These are phyloP conservation scores for Larimichthys polyactis DNA, from an alignment of 2,113 vertebrate species.

Conservation along the genomic window DNA sequence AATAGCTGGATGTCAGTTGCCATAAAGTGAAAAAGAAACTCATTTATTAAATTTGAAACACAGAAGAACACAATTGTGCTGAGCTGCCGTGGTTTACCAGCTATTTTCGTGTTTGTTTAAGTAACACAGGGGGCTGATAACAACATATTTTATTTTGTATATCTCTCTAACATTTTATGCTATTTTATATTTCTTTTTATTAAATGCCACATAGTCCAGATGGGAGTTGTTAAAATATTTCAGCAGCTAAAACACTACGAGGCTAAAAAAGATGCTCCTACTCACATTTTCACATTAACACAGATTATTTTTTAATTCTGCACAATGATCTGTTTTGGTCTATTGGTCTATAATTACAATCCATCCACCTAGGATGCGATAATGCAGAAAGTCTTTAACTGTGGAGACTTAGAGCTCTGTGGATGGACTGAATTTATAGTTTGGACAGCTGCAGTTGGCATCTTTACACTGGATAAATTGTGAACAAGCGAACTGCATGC, in stretches of 20 bases:
- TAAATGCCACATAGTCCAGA: background rate
- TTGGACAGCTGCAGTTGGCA: background rate
- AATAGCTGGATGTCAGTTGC: background rate
- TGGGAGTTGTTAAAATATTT: background rate
- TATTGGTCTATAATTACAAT: background rate
- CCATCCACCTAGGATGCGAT: background rate
- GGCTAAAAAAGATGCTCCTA: too few relatives aligned
- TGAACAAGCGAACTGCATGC: background rate
- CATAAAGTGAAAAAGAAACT: background rate
- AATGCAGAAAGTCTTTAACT: background rate
- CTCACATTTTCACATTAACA: slow-evolving; percentile 13
- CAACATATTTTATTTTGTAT: background rate
- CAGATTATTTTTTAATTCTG: slow-evolving; percentile 12
- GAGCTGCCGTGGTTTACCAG: background rate
- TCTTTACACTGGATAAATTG: background rate
- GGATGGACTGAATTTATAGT: slow-evolving; percentile 7
- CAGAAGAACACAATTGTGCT: background rate
- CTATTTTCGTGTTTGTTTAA: background rate
- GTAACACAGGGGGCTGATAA: background rate
- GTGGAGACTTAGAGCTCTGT: background rate
- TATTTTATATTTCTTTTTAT: background rate
- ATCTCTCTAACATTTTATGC: background rate
- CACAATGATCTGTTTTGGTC: slow-evolving; percentile 6
- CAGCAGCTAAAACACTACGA: background rate
- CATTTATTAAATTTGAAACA: background rate